Percentiles rank a stretch among this genome's conserved stretches.
These are phyloP conservation scores for Vespertilio murinus DNA, from an alignment of 2,797 vertebrate species.

Conservation along the genomic window DNA sequence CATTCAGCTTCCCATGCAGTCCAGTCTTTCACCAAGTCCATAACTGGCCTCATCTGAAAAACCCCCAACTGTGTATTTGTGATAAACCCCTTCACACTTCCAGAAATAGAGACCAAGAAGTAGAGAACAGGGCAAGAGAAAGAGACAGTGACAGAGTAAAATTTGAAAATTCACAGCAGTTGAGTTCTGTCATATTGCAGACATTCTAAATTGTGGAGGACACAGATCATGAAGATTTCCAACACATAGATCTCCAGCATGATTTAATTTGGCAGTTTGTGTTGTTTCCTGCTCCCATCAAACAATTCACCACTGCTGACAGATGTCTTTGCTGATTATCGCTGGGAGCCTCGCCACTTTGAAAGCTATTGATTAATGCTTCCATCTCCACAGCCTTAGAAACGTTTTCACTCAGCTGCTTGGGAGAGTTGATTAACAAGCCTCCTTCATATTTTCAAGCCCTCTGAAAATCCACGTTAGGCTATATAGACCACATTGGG, in stretches of 20 bases:
- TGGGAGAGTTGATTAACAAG: slow-evolving; percentile 26
- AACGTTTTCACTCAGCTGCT: slow-evolving; percentile 39
- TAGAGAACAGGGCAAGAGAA: not conserved
- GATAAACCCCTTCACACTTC: not conserved
- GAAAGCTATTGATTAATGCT: slow-evolving; percentile 68
- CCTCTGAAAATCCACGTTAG: slow-evolving; percentile 47
- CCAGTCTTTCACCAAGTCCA: not conserved
- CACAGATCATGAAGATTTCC: not conserved
- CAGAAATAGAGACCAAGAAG: not conserved
- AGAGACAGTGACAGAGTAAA: not conserved
- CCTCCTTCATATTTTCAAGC: slow-evolving; percentile 36
- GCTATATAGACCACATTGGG: not conserved
- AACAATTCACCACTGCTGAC: not conserved
- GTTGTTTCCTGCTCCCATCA: slow-evolving; percentile 30
- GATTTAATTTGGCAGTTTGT: slow-evolving; percentile 33
- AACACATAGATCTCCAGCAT: not conserved
- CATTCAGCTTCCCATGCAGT: not conserved
- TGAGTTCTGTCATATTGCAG: slow-evolving; percentile 38
- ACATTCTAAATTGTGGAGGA: not conserved
- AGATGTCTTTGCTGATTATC: slow-evolving; percentile 65
- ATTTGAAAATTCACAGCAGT: not conserved
- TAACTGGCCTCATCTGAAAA: not conserved
- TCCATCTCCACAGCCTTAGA: slow-evolving; percentile 43
- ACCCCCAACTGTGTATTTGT: not conserved
- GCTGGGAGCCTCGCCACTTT: slow-evolving; percentile 25